Evolutionary conservation across 1,140 invertebrate genomes (phyloP), one percentile per base, ranked within the genome.

Genomic region (Nymphalis io): DNA sequence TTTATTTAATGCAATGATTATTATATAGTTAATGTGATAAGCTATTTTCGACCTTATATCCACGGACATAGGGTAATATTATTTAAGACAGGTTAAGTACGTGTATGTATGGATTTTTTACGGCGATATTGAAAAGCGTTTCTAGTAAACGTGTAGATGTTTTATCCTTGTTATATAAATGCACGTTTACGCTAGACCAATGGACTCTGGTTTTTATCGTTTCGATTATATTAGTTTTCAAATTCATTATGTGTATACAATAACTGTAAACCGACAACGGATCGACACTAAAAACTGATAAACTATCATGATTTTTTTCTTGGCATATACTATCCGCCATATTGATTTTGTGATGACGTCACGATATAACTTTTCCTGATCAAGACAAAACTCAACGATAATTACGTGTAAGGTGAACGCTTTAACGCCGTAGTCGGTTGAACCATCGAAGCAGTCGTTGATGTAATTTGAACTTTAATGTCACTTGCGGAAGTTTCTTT

Each of bases 91-190:
- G 65, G 58, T 60, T 60, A 70, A 65, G 38, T 48, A 21, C 11
- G 48, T 68, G n/a, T 53, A 51, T 66, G 27, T 63, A 23, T 33
- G 63, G 44, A 66, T 53, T 60, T 48, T 48, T 62, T 64, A 70
- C 59, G 57, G 61, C 62, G 60, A 51, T 64, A 60, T 57, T 72
- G 55, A 65, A 65, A 16, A 68, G 65, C 65, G 60, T 74, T 68
- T 55, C 65, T 63, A 65, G 46, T 62, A 51, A 61, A 71, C 40
- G 58, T 33, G 60, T 71, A 74, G 60, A 74, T 67, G 38, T 71
- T 68, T 71, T 68, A 65, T 60, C 38, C 53, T 40, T 62, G 68
- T 70, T 70, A 70, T 62, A 27, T 27, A 27, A 51, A 51, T 10
- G 18, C 16, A 51, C 20, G 46, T 20, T 51, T 10, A 51, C n/a